Evolutionary conservation across 2,888 invertebrate species (phyloP).

Genomic region (Tuta absoluta): DNA sequence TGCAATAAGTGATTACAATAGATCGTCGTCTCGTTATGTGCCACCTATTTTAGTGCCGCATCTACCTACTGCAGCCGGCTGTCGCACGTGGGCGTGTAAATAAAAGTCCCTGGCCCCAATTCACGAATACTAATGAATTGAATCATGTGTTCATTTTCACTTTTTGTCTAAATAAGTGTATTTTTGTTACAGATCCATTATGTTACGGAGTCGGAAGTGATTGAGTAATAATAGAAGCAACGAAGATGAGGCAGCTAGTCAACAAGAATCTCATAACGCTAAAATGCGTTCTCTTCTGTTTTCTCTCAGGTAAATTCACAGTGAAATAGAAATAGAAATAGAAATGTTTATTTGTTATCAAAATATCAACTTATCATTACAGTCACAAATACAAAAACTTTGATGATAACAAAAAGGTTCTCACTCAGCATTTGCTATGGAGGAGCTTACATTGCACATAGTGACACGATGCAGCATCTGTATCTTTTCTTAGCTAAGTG

Average conservation of each 20-base stretch:
- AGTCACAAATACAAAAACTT: too few species aligned
- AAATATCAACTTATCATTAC: too few species aligned
- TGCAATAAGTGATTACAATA: slow-evolving; percentile 32
- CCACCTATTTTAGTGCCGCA: slow-evolving; percentile 45
- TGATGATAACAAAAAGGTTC: too few species aligned
- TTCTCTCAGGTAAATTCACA: slow-evolving; percentile 86
- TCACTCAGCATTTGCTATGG: too few species aligned
- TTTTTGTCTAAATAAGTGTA: background rate
- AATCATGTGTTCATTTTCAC: background rate
- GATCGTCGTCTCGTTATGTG: slow-evolving; percentile 35
- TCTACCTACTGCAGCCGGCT: slow-evolving; percentile 22
- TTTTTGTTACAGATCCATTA: slow-evolving; percentile 57
- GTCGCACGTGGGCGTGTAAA: slow-evolving; percentile 38
- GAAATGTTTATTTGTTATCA: too few species aligned
- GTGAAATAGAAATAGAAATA: too few species aligned
- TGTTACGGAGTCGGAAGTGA: slow-evolving; percentile 42
- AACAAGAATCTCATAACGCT: slow-evolving; percentile 88
- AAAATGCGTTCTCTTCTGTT: slow-evolving; percentile 90
- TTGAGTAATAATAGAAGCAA: slow-evolving; percentile 32
- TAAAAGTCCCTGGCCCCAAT: slow-evolving; percentile 65
- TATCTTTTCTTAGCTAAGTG: background rate
- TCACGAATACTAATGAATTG: slow-evolving; percentile 35
- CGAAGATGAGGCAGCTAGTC: slow-evolving; percentile 70
- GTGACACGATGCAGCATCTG: slow-evolving; percentile 7
- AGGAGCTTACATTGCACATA: too few species aligned